Conservation (phyloP, 2,113 vertebrate genomes). For the Gracilinanus agilis region DNA sequence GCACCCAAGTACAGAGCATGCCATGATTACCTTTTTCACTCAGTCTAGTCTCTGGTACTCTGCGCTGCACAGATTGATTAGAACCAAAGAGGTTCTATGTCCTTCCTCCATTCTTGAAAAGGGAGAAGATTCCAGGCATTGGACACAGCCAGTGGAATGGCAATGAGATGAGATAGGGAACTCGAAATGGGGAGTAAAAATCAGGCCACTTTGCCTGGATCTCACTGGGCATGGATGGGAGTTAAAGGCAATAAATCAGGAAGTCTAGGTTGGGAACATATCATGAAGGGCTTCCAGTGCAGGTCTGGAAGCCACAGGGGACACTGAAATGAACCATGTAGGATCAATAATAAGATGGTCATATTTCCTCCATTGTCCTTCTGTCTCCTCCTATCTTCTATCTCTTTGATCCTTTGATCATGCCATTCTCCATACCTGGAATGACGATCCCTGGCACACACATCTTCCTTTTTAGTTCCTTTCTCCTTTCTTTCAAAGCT, state of each 20-base stretch:
- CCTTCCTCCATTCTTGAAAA: background rate
- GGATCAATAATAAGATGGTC: background rate
- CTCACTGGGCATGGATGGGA: background rate
- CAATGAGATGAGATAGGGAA: background rate
- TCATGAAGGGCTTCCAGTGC: background rate
- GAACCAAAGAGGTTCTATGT: background rate
- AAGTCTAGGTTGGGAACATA: background rate
- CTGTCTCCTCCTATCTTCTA: background rate
- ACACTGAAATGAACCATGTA: background rate
- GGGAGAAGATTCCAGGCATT: background rate
- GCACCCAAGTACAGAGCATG: background rate
- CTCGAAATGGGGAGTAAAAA: background rate
- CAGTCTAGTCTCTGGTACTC: background rate
- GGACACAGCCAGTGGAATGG: background rate
- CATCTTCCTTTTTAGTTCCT: background rate
- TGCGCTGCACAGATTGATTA: background rate
- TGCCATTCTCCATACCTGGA: background rate
- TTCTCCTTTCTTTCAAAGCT: background rate
- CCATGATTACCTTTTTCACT: background rate
- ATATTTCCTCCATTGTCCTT: background rate
- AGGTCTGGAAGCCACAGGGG: background rate
- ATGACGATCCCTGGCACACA: background rate
- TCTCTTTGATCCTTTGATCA: background rate
- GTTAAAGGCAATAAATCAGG: background rate
- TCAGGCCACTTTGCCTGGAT: background rate